These are phyloP conservation scores for Stigmatopora argus DNA, from an alignment of 2,113 vertebrate species.

Conservation along the genomic window DNA sequence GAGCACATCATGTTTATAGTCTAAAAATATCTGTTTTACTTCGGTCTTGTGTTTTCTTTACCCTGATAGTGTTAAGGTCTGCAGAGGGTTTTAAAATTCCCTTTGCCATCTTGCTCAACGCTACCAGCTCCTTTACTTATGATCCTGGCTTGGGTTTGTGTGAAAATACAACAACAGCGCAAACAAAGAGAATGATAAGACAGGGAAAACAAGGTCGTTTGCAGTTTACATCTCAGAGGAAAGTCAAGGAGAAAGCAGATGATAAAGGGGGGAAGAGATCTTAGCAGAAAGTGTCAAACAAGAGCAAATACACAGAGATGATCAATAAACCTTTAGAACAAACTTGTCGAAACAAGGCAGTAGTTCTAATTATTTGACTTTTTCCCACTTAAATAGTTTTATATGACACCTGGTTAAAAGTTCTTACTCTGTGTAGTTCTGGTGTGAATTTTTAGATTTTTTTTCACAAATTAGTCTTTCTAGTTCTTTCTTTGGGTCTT, in stretches of 20 bases:
- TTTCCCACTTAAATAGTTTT: not conserved
- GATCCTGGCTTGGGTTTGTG: conserved; percentile 34
- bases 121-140: conserved; percentile 44
- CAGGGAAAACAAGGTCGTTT: conserved; percentile 60
- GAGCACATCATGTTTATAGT: conserved; percentile 16
- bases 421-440: not conserved
- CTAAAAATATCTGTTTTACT: conserved; percentile 38
- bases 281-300: conserved; percentile 12
- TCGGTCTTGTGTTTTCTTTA: conserved; percentile 42
- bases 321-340: conserved; percentile 45
- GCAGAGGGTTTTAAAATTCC: conserved; percentile 37
- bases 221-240: conserved; percentile 55
- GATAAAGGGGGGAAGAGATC: conserved; percentile 31
- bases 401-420: not conserved
- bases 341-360: conserved; percentile 4
- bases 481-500: conserved; percentile 47
- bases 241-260: conserved; percentile 26
- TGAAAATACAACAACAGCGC: conserved; percentile 55
- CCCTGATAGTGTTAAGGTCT: conserved; percentile 37
- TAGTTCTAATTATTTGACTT: not conserved
- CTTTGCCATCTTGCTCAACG: conserved; percentile 29
- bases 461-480: conserved; percentile 45
- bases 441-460: conserved; percentile 6
- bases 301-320: conserved; percentile 12
- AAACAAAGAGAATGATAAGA: conserved; percentile 44